Evolutionary conservation across 2,888 invertebrate genomes (phyloP), one percentile per base, ranked within the genome.

Genomic region (Rhingia campestris): DNA sequence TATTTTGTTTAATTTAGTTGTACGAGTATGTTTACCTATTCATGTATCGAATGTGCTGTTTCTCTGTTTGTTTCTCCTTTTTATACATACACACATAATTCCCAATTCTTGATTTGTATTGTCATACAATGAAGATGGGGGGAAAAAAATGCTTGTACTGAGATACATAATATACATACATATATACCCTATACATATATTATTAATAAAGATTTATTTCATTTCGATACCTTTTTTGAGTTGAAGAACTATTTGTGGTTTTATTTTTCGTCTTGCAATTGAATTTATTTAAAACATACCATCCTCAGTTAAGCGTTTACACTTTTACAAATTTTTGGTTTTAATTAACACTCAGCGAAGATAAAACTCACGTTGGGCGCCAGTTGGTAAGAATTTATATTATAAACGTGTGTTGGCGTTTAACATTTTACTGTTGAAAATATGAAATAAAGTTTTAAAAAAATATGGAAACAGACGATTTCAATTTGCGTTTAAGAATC

Each of bases 131-230:
- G 32, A 32, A 33, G 47, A 58, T 33, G 61, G 56, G 51, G 39
- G 14, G 72, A 79, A 58, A 53, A 14, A 56, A 58, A 56, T 67
- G 77, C 82, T 82, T 77, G 77, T 82, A 82, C 72, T 74, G 77
- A 76, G 76, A 77, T 82, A 73, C 82, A 77, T 72, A 67, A 74
- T 61, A 61, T 54, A 67, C 12, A 53, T 79, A 69, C 69, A 73
- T 82, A 82, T 77, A 74, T 70, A 70, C 70, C 79, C 61, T 84
- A 69, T 81, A 75, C 49, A 81, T 66, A 81, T 43, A 69, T 67
- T 72, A 84, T 63, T 59, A 84, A 84, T 80, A 84, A 84, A 84
- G 51, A 59, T 70, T 84, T 53, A 80, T 74, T 80, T 84, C 69
- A 69, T 84, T 84, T 80, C 79, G 64, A 74, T 74, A 82, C 54